Evolutionary conservation across 1,140 invertebrate species (phyloP), one percentile per base, ranked within the genome.

Genomic region (Oryctes rhinoceros): DNA sequence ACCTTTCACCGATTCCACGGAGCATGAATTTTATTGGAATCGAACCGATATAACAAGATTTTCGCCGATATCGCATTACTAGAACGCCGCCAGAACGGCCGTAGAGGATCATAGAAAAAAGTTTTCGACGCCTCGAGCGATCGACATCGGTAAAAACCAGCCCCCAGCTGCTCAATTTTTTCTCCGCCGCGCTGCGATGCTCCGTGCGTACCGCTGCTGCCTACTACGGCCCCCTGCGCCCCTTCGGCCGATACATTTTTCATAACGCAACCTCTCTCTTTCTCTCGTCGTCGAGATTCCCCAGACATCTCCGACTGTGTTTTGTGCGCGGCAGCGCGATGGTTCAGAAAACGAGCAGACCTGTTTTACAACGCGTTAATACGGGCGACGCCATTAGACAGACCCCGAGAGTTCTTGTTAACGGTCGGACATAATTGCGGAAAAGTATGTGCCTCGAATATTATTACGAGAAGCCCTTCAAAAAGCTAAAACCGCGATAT

Each of bases 361-460:
- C 65, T 30, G 65, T 67, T 67, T 67, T 67, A 67, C 65, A 67
- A 24, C 65, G 65, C 65, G 65, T 67, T 67, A 67, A 67, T 67
- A 67, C 65, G 65, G 65, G 65, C 65, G 65, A 76, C 75, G 75
- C 75, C 37, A 76, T 76, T 76, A 76, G 65, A 67, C 20, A 5
- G 20, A 35, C 65, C 65, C 65, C 13, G 20, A 67, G 65, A 67
- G 65, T 67, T 67, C 65, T 67, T 67, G 65, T 67, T 20, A 67
- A 67, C 20, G 65, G 65, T 24, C 65, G 65, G 65, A 67, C 65
- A 67, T 67, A 67, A 67, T 67, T 67, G 65, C 65, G 65, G 65
- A 67, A 67, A 67, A 67, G n/a, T 67, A 67, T 76, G 75, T 76
- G 75, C 37, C 20, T 76, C 75, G 75, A 76, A 76, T 76, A 76